These are phyloP conservation scores for Gastrophryne carolinensis DNA, from an alignment of 2,797 vertebrate species.

Conservation along the genomic window DNA sequence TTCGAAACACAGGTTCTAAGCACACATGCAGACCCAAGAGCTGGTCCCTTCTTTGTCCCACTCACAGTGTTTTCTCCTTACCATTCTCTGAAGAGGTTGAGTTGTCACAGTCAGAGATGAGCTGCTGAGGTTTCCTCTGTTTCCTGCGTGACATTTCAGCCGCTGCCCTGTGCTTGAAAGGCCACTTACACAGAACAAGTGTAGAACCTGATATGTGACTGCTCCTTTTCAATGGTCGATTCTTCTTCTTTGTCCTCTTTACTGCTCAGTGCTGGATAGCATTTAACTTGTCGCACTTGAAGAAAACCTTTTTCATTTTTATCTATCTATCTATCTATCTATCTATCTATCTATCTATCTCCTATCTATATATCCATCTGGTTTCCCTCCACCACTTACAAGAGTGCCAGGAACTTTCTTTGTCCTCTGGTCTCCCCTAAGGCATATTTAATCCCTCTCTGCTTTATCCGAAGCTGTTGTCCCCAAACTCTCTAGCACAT, in stretches of 20 bases:
- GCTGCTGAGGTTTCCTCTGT: conserved; percentile 68
- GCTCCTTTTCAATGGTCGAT: conserved; percentile 25
- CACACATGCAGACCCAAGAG: not conserved
- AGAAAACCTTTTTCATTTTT: conserved; percentile 15
- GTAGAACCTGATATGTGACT: conserved; percentile 41
- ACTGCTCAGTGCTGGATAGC: not conserved
- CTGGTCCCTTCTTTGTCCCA: not conserved
- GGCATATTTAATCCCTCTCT: conserved; percentile 68
- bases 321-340: conserved; percentile 14
- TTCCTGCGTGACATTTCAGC: conserved; percentile 68
- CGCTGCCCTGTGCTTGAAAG: conserved; percentile 36
- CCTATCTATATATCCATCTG: conserved; percentile 42
- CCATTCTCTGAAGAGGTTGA: conserved; percentile 65
- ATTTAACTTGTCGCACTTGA: conserved; percentile 19
- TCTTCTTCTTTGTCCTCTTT: conserved; percentile 28
- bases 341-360: conserved; percentile 27
- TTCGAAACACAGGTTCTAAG: not conserved
- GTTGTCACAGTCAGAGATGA: conserved; percentile 67
- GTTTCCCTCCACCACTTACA: conserved; percentile 55
- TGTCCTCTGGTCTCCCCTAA: conserved; percentile 61
- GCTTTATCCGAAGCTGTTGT: conserved; percentile 42
- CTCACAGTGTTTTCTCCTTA: conserved; percentile 40
- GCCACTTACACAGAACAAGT: conserved; percentile 27
- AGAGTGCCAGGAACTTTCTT: conserved; percentile 51
- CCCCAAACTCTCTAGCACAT: conserved; percentile 44